Evolutionary conservation across 2,888 invertebrate genomes (phyloP).

Genomic region (Hoplodrina blanda): DNA sequence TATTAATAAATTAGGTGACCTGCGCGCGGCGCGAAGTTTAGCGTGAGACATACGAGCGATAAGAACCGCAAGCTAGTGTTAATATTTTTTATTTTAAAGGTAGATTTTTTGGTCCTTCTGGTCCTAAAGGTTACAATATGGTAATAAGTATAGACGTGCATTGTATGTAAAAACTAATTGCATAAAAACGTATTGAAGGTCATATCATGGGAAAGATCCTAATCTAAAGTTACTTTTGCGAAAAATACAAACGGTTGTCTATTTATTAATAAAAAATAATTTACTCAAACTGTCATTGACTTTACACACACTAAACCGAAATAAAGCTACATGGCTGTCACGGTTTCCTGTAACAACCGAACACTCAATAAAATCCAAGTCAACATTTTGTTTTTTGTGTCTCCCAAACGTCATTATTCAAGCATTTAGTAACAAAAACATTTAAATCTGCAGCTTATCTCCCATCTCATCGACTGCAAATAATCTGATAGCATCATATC

Average conservation of each 20-base stretch:
- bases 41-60: conserved; percentile 68
- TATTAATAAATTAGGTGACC: conserved; percentile 87
- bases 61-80: conserved; percentile 39
- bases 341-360: too few species aligned
- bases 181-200: too few species aligned
- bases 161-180: too few species aligned
- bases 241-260: too few species aligned
- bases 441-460: not conserved
- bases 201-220: too few species aligned
- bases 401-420: not conserved
- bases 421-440: too few species aligned
- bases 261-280: too few species aligned
- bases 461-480: conserved; percentile 1
- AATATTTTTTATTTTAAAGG: not conserved
- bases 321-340: not conserved
- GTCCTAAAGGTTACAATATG: not conserved
- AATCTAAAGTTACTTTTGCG: too few species aligned
- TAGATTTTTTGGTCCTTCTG: not conserved
- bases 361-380: too few species aligned
- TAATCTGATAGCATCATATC: conserved; percentile 6
- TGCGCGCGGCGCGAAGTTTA: conserved; percentile 72
- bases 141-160: not conserved
- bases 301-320: not conserved
- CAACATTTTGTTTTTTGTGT: not conserved
- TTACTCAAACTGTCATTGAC: too few species aligned